Base-by-base conservation (phyloP, 2,888 invertebrate genomes). In the Amphipoea lucens region DNA sequence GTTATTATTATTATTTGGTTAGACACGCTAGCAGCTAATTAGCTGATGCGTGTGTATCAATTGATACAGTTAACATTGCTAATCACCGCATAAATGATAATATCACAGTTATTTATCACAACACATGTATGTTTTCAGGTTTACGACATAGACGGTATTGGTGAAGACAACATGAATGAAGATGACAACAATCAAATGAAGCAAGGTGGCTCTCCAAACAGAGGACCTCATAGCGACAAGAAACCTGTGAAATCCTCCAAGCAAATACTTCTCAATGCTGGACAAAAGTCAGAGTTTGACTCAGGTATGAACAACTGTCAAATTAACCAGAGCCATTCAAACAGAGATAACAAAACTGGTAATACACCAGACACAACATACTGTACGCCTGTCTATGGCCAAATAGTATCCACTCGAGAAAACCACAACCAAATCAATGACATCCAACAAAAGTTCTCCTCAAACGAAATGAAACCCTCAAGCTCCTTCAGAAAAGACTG, bases 251-350 rank as follows among this genome's bases (percentile, higher is more conserved):
- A 97, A 90, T 97, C 97, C 12, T 97, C 97, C 17, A 97, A 96
- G 86, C 97, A 96, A 90, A 96, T 97, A 86, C 94, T 97, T 54
- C 90, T 96, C 85, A 97, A 97, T 79, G 96, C 97, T 2, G 97
- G 97, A 20, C 97, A 97, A 79, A 96, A 96, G 82, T 97, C 97
- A 0, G 97, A 97, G 82, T 97, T 97, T 79, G 97, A 96, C 86
- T 96, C 96, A 0, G 97, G 97, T 17, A 97, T 97, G 96, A 97
- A 97, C 91, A 97, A 96, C 90, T 95, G 94, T 78, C 97, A 96
- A 87, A 88, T 96, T 2, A 96, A 91, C 83, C 96, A 96, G 83
- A 95, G 91, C 76, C 94, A 92, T 81, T 23, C 40, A 62, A 88
- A 88, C 29, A 86, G 86, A 75, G 96, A 96, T 69, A 95, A 92